Base-by-base conservation (phyloP, 2,113 vertebrate species). In the Eurypyga helias region DNA sequence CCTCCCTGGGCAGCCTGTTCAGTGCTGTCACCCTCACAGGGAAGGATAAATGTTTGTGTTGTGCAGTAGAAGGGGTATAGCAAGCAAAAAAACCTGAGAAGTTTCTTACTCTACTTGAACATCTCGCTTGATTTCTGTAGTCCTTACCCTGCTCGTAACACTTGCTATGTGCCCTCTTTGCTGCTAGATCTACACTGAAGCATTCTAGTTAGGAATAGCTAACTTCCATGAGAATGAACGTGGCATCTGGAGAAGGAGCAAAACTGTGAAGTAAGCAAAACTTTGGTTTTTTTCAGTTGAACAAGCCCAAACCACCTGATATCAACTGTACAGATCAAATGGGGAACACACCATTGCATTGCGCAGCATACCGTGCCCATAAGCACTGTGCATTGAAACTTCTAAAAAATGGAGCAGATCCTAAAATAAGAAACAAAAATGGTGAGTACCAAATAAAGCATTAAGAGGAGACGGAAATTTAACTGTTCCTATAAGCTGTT, bases 331-430 rank as follows among this genome's bases (percentile, higher is more conserved):
- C 96, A 31, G 99, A 99, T 96, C 98, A 98, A 34, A 96, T 99
- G 96, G 99, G 99, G 69, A 99, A 99, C 57, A 99, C 99, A 2
- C 98, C 99, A 7, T 96, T 99, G 95, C 99, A 99, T 82, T 99
- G 99, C 95, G 99, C 99, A 29, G 98, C 99, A 9, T 99, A 99
- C 97, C 99, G 99, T 80, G 99, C 98, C 88, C 99, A 99, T 91
- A 99, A 99, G 87, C 98, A 98, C 34, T 99, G 99, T 97, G 98
- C 98, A 54, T 61, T 99, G 84, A 99, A 98, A 64, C 99, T 99
- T 85, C 98, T 99, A 1, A 99, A 98, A 97, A 98, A 90, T 93
- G 99, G 99, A 87, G 99, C 99, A 81, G 97, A 98, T 87, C 97
- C 98, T 36, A 97, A 93, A 93, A 92, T 98, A 90, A 99, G 93